A percentile compares a stretch with the other conserved stretches of the same genome.
phyloP scores from a whole-genome alignment of 2,888 invertebrate species.

The Ypsolopha scabrella region DNA sequence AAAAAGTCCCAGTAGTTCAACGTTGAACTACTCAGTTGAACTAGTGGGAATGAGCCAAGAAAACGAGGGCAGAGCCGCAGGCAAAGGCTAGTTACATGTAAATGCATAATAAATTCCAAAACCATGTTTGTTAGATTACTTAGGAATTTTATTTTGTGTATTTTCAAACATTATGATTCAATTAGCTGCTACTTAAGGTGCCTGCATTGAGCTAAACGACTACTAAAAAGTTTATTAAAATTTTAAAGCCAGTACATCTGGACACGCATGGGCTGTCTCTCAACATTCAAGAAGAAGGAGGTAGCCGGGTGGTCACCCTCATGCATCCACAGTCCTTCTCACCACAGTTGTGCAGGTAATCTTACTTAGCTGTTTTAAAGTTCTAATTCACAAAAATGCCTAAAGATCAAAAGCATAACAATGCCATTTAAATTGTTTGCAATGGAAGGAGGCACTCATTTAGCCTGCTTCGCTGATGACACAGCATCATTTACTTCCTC shows the following conservation, averaged over 20 bases:
- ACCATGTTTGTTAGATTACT: too few relatives aligned
- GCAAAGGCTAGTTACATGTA: too few relatives aligned
- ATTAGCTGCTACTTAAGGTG: not conserved
- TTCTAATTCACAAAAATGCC: too few relatives aligned
- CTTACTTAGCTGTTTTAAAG: not conserved
- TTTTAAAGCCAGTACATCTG: constrained; percentile 45
- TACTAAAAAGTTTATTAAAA: not conserved
- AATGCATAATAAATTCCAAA: too few relatives aligned
- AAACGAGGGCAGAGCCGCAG: too few relatives aligned
- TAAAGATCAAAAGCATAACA: too few relatives aligned
- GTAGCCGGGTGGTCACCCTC: constrained; percentile 44
- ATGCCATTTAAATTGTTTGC: not conserved
- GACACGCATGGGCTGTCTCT: constrained; percentile 43
- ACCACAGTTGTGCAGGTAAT: constrained; percentile 55
- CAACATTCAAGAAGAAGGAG: constrained; percentile 47
- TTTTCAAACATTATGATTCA: not conserved
- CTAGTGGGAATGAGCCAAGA: too few relatives aligned
- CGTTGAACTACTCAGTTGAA: too few relatives aligned
- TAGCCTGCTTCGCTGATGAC: too few relatives aligned
- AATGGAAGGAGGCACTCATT: not conserved
- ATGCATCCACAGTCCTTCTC: constrained; percentile 52
- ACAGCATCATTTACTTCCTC: too few relatives aligned
- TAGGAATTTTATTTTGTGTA: too few relatives aligned
- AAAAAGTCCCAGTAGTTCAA: too few relatives aligned
- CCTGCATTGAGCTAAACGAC: not conserved